Percentiles rank a stretch among this genome's conserved stretches.
These are phyloP conservation scores for Syngnathus acus DNA, from an alignment of 2,797 vertebrate genomes.

Conservation along the genomic window DNA sequence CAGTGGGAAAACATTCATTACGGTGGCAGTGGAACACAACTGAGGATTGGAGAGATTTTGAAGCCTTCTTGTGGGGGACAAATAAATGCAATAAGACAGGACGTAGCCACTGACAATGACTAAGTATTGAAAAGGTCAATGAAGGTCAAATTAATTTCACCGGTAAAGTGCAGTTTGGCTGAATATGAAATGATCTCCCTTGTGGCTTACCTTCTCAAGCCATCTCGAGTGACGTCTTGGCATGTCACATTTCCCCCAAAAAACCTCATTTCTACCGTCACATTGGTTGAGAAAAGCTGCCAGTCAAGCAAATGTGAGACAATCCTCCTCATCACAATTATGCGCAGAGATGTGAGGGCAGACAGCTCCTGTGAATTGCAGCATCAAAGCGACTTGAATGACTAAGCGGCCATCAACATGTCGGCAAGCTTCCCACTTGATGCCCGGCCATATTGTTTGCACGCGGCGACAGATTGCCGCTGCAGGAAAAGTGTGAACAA, in stretches of 20 bases:
- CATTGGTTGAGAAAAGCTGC: not conserved
- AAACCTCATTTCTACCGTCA: not conserved
- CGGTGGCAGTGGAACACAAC: not conserved
- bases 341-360: not conserved
- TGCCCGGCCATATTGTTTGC: constrained; percentile 9
- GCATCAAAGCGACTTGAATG: not conserved
- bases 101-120: no score
- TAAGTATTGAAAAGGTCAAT: no score
- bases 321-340: not conserved
- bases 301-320: not conserved
- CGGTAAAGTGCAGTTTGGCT: no score
- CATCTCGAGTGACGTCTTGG: not conserved
- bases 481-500: constrained; percentile 51
- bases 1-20: not conserved
- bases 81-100: no score
- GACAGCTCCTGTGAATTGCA: not conserved
- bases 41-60: not conserved
- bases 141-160: no score
- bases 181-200: no score
- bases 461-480: constrained; percentile 38
- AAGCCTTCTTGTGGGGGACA: not conserved
- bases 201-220: not conserved
- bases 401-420: not conserved
- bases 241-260: not conserved
- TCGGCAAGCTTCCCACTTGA: constrained; percentile 7